Evolutionary conservation across 2,888 invertebrate genomes (phyloP), one percentile per base, ranked within the genome.

Genomic region (Scelioninae gen. 2): DNA sequence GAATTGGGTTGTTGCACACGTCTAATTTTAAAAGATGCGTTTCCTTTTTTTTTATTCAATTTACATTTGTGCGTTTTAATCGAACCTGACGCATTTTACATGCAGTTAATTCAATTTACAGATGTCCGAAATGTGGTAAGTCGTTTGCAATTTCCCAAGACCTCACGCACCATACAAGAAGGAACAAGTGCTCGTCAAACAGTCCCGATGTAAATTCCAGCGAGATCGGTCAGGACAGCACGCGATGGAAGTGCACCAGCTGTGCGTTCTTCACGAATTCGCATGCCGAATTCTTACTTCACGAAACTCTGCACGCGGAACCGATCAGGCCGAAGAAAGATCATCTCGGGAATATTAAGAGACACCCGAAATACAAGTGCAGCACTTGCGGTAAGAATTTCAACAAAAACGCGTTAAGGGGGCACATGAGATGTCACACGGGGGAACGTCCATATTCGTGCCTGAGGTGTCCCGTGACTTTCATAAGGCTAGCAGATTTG

Each of bases 391-490:
- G 89, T 0, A 92, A 91, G 81, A 82, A 83, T 4, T 93, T 91
- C 77, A 87, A 87, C 7, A 94, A 93, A 81, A 86, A 89, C 7
- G 91, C 92, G 0, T 84, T 95, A 11, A 89, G 91, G 0, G 89
- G 90, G 65, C 94, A 94, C 83, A 85, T 94, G 41, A 88, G 92
- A 28, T 89, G 89, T 60, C 94, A 95, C 80, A 94, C 94, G 0
- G 90, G 91, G 22, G 94, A 94, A 81, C 89, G 91, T 69, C 92
- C 92, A 0, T 93, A 90, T 78, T 86, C 87, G 2, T 95, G 95
- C 78, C 35, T 68, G 1, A 84, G 87, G 0, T 95, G 94, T 81
- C 86, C 86, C 0, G 87, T 89, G 0, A 89, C 89, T 72, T 95
- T 94, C 81, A 89, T 91, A 0, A 87, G 92, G 19, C 25, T 91